These are phyloP conservation scores for Arion vulgaris DNA, from an alignment of 1,140 invertebrate species.

Conservation along the genomic window DNA sequence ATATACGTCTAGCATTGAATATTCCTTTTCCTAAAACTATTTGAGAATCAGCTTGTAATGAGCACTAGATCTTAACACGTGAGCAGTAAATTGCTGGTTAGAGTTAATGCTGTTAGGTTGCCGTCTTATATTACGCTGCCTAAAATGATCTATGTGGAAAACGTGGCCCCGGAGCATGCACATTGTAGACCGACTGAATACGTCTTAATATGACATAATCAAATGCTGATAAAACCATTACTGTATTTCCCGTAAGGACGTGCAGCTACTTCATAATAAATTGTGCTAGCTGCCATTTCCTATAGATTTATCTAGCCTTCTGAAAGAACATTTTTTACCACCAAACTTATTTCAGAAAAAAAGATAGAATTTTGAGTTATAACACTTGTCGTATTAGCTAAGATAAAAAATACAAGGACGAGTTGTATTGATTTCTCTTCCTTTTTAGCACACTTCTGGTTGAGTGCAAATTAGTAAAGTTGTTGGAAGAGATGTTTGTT, in stretches of 20 bases:
- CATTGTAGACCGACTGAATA: neutral
- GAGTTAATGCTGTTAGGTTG: neutral
- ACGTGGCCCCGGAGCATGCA: neutral
- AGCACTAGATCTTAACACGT: slow-evolving; percentile 1
- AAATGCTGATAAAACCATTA: neutral
- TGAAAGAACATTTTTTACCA: neutral
- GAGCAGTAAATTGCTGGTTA: neutral
- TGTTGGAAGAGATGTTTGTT: too few relatives aligned
- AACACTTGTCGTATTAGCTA: neutral
- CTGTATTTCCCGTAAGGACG: neutral
- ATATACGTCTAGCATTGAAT: neutral
- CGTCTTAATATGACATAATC: neutral
- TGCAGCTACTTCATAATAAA: neutral
- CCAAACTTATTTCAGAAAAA: neutral
- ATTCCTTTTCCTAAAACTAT: neutral
- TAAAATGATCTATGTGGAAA: neutral
- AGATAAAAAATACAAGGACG: neutral
- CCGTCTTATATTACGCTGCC: neutral
- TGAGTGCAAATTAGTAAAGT: too few relatives aligned
- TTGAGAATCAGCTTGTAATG: neutral
- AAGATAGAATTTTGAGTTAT: neutral
- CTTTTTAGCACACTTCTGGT: neutral
- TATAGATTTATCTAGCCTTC: neutral
- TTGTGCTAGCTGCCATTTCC: neutral
- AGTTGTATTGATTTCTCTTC: neutral